Conservation (phyloP, 2,113 vertebrate species). For the Forbesichthys agassizii region DNA sequence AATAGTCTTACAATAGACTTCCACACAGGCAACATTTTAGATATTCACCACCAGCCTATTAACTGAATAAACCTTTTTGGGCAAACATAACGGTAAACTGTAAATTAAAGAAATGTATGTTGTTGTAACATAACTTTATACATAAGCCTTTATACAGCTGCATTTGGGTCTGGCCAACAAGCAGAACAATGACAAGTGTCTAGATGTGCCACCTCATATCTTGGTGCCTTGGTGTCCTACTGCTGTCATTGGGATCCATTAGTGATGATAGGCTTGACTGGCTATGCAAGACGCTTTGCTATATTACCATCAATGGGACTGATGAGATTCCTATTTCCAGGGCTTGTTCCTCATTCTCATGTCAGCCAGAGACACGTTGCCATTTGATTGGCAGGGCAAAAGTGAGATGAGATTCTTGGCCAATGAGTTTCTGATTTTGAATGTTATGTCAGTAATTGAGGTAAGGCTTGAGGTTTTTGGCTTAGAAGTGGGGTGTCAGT, state of each 20-base stretch:
- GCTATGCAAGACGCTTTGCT: slow-evolving; percentile 32
- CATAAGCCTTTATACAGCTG: too few species aligned
- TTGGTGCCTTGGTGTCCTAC: slow-evolving; percentile 34
- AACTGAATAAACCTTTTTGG: too few species aligned
- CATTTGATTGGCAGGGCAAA: slow-evolving; percentile 22
- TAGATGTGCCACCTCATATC: slow-evolving; percentile 28
- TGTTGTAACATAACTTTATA: not conserved
- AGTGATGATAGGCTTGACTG: slow-evolving; percentile 35
- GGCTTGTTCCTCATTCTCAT: slow-evolving; percentile 23
- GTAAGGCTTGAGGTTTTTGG: not conserved
- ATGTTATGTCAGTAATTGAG: not conserved
- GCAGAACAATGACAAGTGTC: slow-evolving; percentile 33
- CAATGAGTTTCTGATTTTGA: not conserved
- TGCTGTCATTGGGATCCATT: slow-evolving; percentile 55
- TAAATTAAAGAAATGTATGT: not conserved
- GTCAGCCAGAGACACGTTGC: slow-evolving; percentile 11
- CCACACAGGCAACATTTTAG: too few species aligned
- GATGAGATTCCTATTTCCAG: slow-evolving; percentile 40
- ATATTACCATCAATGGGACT: slow-evolving; percentile 44
- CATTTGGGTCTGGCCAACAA: not conserved
- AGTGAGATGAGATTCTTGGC: slow-evolving; percentile 6
- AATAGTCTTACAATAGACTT: not conserved
- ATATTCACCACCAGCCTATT: too few species aligned
- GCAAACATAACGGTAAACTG: not conserved
- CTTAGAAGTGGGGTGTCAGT: not conserved